Evolutionary conservation across 2,113 vertebrate genomes (phyloP), one percentile per base, ranked within the genome.

Genomic region (Ageneiosus marmoratus): DNA sequence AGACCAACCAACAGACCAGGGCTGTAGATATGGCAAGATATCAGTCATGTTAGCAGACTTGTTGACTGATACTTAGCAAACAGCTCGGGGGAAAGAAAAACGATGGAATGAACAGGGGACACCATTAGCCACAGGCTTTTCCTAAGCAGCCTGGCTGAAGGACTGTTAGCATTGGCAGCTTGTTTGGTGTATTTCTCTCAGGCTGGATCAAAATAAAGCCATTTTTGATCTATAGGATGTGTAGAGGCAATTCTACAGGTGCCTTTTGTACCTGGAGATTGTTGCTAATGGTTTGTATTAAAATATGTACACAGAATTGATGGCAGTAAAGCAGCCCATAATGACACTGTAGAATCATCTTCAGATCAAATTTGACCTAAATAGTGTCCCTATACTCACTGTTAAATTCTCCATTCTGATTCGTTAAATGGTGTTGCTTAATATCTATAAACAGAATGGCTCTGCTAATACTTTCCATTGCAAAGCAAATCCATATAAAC

Each of bases 61-160:
- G n/a, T 70, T 76, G 83, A 63, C 83, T 72, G 56, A 72, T 67
- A 76, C 56, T 79, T 22, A 70, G 67, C 60, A 83, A 77, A 85
- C 46, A 85, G 81, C 83, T 77, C 13, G 15, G 51, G 51, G 77
- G 44, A 48, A 53, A 65, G 22, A 44, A 72, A 72, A 55, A 44
- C 13, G 15, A 76, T 34, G 10, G 60, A 55, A 24, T 63, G 37
- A 82, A 22, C 41, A 32, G 77, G 50, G 76, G 78, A 77, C 56
- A 53, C 46, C 34, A 73, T 76, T 77, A 73, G 70, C 83, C 70
- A 80, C 13, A 63, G 77, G 83, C 83, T 83, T 50, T 46, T 5
- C 6, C 44, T 55, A 41, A 34, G 82, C 37, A 69, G 48, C 27
- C 51, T 83, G 32, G 5, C 48, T 51, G 55, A 62, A 29, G 82